Conservation (phyloP, 2,113 vertebrate species). For the Arvicanthis niloticus region DNA sequence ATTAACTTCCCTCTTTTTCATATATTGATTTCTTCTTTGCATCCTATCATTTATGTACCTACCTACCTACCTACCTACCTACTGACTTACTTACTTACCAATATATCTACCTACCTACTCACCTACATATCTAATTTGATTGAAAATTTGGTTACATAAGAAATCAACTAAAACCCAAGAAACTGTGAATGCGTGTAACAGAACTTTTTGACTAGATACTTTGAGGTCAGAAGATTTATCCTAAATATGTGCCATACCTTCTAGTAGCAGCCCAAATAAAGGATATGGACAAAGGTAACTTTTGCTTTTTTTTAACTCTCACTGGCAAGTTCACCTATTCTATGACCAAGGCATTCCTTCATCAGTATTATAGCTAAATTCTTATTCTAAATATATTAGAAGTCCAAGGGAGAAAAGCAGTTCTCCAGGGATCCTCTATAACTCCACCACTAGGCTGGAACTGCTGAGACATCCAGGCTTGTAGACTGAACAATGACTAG, state of each 20-base stretch:
- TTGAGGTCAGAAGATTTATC: not conserved
- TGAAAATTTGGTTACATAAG: not conserved
- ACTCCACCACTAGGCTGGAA: not conserved
- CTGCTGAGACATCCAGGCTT: not conserved
- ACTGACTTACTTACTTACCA: not conserved
- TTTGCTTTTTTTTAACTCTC: not conserved
- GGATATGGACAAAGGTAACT: not conserved
- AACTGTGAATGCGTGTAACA: not conserved
- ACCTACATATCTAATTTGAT: not conserved
- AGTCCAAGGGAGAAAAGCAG: not conserved
- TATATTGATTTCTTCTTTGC: not conserved
- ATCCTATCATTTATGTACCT: not conserved
- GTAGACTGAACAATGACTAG: too few species aligned
- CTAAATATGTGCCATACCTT: not conserved
- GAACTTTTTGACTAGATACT: not conserved
- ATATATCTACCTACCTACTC: not conserved
- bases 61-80: not conserved
- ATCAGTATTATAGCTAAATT: not conserved
- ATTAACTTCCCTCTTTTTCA: not conserved
- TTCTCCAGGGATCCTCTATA: not conserved
- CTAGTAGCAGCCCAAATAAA: not conserved
- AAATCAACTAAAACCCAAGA: not conserved
- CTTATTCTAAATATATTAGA: not conserved
- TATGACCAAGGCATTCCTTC: not conserved
- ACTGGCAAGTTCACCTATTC: too few species aligned